Evolutionary conservation across 2,113 vertebrate genomes (phyloP).

Genomic region (Apodemus sylvaticus): DNA sequence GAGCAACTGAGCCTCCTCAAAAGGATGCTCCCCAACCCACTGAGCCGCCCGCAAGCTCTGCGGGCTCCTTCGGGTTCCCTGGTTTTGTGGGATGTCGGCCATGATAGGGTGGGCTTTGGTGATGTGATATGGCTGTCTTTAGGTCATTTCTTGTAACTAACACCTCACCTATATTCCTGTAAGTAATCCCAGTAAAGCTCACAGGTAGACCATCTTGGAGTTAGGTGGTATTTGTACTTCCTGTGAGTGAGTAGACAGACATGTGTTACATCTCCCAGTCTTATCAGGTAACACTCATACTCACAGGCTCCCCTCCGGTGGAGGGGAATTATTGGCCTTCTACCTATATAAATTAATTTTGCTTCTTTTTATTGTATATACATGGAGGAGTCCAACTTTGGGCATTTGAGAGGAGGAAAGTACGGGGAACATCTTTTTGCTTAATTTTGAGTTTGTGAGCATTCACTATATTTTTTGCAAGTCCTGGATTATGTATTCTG

Average conservation of each 20-base stretch:
- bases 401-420: not conserved
- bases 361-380: not conserved
- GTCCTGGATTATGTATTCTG: not conserved
- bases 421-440: not conserved
- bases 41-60: not conserved
- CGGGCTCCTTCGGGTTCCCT: not conserved
- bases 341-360: slow-evolving; percentile 5
- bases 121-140: not conserved
- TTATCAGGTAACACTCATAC: not conserved
- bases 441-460: slow-evolving; percentile 6
- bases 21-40: not conserved
- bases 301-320: not conserved
- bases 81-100: not conserved
- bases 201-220: not conserved
- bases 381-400: not conserved
- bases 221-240: not conserved
- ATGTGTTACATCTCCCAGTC: not conserved
- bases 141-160: not conserved
- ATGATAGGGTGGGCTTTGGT: not conserved
- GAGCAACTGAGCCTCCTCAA: not conserved
- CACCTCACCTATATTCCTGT: not conserved
- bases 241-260: not conserved
- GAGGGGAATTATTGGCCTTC: not conserved
- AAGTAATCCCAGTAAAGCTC: not conserved
- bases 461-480: not conserved